Percentiles rank a stretch among this genome's conserved stretches.
These are phyloP conservation scores for Furcifer pardalis DNA, from an alignment of 2,797 vertebrate genomes.

Conservation along the genomic window DNA sequence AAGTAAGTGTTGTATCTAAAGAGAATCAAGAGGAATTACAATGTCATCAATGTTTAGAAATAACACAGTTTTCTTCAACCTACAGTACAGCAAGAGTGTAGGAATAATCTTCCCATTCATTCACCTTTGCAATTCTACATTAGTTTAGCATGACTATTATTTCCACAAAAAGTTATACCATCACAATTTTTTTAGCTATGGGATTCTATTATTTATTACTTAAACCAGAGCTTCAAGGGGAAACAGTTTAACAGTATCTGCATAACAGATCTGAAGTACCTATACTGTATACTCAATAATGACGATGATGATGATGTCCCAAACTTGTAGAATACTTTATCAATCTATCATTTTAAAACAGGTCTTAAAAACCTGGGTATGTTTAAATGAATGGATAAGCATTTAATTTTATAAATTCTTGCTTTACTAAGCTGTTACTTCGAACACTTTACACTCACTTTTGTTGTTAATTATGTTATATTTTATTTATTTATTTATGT, in stretches of 20 bases:
- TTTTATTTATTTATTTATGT: too few species aligned
- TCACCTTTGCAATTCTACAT: too few species aligned
- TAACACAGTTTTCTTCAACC: background rate
- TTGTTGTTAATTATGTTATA: too few species aligned
- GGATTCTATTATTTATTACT: background rate
- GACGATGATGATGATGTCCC: background rate
- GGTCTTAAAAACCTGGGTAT: too few species aligned
- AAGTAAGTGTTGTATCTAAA: conserved; percentile 25
- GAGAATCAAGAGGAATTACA: conserved; percentile 24
- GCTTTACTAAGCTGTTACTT: background rate
- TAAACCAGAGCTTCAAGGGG: background rate
- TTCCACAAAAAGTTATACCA: too few species aligned
- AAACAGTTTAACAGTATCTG: background rate
- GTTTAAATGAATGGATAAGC: background rate
- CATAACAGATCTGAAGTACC: background rate
- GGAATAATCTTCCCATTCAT: background rate
- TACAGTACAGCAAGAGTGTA: background rate
- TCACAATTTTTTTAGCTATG: too few species aligned
- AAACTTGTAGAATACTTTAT: background rate
- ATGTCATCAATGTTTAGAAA: background rate
- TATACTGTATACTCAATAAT: background rate
- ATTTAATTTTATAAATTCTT: background rate
- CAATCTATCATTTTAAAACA: background rate
- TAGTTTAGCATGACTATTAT: too few species aligned
- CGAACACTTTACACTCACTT: background rate